These are phyloP conservation scores for Okapia johnstoni DNA, from an alignment of 2,113 vertebrate species.

Conservation along the genomic window DNA sequence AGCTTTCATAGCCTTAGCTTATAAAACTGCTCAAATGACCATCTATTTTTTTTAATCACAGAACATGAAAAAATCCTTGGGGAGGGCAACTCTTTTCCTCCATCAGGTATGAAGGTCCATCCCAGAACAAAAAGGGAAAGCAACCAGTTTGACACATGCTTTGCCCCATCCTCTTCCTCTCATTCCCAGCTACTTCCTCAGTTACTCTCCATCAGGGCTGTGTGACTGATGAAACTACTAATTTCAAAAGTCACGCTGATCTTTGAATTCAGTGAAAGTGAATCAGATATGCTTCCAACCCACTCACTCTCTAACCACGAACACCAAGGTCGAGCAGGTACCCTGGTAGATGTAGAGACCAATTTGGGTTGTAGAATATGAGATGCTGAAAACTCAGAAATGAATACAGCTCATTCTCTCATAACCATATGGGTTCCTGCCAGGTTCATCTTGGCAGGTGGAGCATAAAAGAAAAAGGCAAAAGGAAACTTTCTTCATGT, in stretches of 20 bases:
- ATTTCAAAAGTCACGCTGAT: neutral
- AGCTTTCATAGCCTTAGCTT: slow-evolving; percentile 38
- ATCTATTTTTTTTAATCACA: neutral
- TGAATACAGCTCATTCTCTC: neutral
- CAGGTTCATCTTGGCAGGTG: neutral
- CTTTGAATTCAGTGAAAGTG: neutral
- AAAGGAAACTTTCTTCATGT: slow-evolving; percentile 5
- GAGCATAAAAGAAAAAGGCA: neutral
- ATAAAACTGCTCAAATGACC: slow-evolving; percentile 16
- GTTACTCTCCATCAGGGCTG: neutral
- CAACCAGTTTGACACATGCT: neutral
- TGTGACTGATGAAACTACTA: neutral
- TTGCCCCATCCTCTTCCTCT: neutral
- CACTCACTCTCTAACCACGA: neutral
- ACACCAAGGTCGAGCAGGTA: neutral
- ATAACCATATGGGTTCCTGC: neutral
- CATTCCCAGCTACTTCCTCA: neutral
- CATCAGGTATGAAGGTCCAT: neutral
- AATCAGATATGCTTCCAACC: neutral
- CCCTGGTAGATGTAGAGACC: neutral
- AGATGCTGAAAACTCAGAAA: neutral
- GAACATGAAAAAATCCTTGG: neutral
- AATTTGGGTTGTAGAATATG: neutral
- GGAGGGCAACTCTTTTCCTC: neutral
- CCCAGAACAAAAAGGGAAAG: neutral